A percentile compares a stretch with the other conserved stretches of the same genome.
These are phyloP conservation scores for Eupithecia abbreviata DNA, from an alignment of 2,888 invertebrate species.

Conservation along the genomic window DNA sequence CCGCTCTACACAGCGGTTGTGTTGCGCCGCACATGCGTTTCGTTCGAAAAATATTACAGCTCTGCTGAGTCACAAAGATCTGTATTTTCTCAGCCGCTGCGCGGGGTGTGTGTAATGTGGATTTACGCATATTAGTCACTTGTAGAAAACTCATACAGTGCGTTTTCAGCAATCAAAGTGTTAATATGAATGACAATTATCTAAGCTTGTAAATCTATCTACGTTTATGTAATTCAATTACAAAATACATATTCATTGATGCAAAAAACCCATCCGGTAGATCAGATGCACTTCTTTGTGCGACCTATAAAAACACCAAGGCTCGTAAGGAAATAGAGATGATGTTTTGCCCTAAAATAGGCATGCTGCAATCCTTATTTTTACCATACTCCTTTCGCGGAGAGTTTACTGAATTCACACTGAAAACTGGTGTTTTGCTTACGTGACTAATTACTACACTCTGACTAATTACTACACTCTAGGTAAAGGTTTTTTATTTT, in stretches of 20 bases:
- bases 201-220: background rate
- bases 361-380: conserved; percentile 38
- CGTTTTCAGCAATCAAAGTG: too few relatives aligned
- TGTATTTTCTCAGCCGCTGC: too few relatives aligned
- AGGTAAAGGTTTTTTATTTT: too few relatives aligned
- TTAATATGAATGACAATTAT: background rate
- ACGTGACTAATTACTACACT: background rate
- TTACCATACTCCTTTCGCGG: conserved; percentile 45
- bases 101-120: too few relatives aligned
- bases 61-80: too few relatives aligned
- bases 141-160: too few relatives aligned
- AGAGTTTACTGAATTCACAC: conserved; percentile 4
- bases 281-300: conserved; percentile 29
- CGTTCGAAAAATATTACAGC: too few relatives aligned
- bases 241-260: conserved; percentile 31
- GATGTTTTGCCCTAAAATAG: conserved; percentile 42
- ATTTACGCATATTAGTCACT: too few relatives aligned
- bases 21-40: too few relatives aligned
- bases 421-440: background rate
- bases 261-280: conserved; percentile 32
- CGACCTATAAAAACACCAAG: conserved; percentile 30
- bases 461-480: too few relatives aligned
- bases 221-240: conserved; percentile 22
- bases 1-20: too few relatives aligned
- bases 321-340: conserved; percentile 45